Conservation (phyloP, 2,888 invertebrate genomes). For the Muschampia staudingeri region DNA sequence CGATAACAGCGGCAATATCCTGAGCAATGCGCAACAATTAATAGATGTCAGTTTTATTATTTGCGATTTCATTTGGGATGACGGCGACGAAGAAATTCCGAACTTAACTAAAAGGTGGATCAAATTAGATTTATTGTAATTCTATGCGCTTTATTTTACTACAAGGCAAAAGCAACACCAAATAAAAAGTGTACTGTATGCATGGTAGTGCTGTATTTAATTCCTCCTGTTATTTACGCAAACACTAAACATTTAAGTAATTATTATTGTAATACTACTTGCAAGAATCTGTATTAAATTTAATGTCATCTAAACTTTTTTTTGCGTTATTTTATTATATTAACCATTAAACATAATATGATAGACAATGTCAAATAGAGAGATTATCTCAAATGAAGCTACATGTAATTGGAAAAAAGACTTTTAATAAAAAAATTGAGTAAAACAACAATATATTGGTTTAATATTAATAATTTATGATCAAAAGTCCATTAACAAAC, state of each 20-base stretch:
- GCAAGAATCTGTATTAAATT: too few relatives aligned
- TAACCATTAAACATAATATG: too few relatives aligned
- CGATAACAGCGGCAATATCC: background rate
- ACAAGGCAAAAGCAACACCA: background rate
- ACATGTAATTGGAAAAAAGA: background rate
- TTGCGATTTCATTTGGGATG: background rate
- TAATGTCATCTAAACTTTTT: too few relatives aligned
- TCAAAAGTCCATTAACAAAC: background rate
- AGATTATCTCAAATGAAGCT: too few relatives aligned
- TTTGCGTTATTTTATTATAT: too few relatives aligned
- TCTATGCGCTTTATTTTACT: background rate
- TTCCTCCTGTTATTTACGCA: too few relatives aligned
- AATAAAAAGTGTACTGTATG: too few relatives aligned
- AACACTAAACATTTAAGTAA: too few relatives aligned
- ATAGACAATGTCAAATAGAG: too few relatives aligned
- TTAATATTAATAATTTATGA: background rate
- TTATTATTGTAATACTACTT: too few relatives aligned
- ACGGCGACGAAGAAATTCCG: background rate
- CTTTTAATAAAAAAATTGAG: background rate
- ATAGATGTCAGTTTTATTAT: slow-evolving; percentile 4
- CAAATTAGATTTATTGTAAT: background rate
- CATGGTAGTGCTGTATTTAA: too few relatives aligned
- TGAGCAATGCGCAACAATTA: background rate
- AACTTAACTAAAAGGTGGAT: background rate
- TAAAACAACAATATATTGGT: background rate